Evolutionary conservation across 2,888 invertebrate genomes (phyloP), one percentile per base, ranked within the genome.

Genomic region (Eretmocerus hayati): DNA sequence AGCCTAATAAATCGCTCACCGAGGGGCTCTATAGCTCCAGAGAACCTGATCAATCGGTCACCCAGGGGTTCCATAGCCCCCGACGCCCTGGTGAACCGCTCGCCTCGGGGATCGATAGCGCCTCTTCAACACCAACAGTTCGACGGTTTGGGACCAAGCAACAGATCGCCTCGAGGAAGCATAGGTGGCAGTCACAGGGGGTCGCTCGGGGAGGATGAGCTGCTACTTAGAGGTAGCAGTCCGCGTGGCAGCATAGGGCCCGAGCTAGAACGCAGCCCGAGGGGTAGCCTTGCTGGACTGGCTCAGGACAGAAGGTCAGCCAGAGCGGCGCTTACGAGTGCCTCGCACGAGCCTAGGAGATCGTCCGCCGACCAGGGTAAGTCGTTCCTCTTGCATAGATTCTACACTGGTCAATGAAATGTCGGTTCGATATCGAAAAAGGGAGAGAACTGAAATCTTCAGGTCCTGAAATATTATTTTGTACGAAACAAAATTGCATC

Each of bases 161-260:
- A 65, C 46, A 57, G 71, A 26, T 75, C 74, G 48, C 76, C 77
- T 1, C 62, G 77, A 23, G 74, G 75, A 49, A 67, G 72, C 60
- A 72, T 82, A 46, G 68, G 74, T 8, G 68, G 74, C 8, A 73
- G 68, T 35, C 76, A 74, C 58, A 59, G 65, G 38, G 62, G 62
- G 2, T 62, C 65, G 1, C 31, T 61, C 33, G 61, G 58, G 4
- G 26, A 54, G 35, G 45, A 59, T 54, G 42, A 58, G 51, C 54
- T 48, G 37, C 2, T 6, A 22, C 13, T n/a, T 15, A 6, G 37
- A 13, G 69, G 63, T 26, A 65, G 72, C 37, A 74, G 74, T 57
- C 81, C 81, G 0, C 72, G 81, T 39, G 81, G 81, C 0, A 81
- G 81, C 23, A 72, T 83, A 42, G 77, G 80, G 18, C 78, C 78